These are phyloP conservation scores for Epizoanthus ramosus DNA, from an alignment of 92 coral and sea anemone genomes.

Conservation along the genomic window DNA sequence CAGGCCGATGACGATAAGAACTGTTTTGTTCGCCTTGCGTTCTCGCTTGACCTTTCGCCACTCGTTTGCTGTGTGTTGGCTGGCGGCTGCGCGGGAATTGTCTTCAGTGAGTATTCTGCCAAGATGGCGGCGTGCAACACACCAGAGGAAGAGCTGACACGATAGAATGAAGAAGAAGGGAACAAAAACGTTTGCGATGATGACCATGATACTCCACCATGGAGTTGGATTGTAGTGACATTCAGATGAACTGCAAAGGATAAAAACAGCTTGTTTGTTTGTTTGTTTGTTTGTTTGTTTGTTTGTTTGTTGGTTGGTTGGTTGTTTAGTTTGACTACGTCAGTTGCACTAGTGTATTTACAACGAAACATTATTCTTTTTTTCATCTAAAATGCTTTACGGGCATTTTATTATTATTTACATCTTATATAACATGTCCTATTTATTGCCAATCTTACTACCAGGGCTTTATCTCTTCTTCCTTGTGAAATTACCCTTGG, in stretches of 20 bases:
- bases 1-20: conserved; percentile 85
- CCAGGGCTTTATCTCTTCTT: too few relatives aligned
- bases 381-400: too few relatives aligned
- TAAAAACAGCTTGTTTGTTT: neutral
- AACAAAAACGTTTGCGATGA: conserved; percentile 77
- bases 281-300: too few relatives aligned
- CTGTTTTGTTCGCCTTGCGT: conserved; percentile 79
- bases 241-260: neutral
- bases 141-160: conserved; percentile 81
- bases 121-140: conserved; percentile 75
- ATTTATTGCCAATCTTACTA: too few relatives aligned
- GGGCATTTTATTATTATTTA: too few relatives aligned
- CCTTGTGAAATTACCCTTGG: too few relatives aligned
- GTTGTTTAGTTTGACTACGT: too few relatives aligned
- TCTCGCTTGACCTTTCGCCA: conserved; percentile 54
- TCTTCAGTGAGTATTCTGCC: conserved; percentile 57
- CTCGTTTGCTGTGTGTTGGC: conserved; percentile 4
- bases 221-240: conserved; percentile 84
- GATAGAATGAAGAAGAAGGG: conserved; percentile 79
- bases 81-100: neutral
- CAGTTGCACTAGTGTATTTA: too few relatives aligned
- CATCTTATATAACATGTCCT: too few relatives aligned
- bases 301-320: too few relatives aligned
- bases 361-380: too few relatives aligned
- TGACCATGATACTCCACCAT: conserved; percentile 99